phyloP scores from a whole-genome alignment of 2,888 invertebrate species.

The Scrobipalpa costella region DNA sequence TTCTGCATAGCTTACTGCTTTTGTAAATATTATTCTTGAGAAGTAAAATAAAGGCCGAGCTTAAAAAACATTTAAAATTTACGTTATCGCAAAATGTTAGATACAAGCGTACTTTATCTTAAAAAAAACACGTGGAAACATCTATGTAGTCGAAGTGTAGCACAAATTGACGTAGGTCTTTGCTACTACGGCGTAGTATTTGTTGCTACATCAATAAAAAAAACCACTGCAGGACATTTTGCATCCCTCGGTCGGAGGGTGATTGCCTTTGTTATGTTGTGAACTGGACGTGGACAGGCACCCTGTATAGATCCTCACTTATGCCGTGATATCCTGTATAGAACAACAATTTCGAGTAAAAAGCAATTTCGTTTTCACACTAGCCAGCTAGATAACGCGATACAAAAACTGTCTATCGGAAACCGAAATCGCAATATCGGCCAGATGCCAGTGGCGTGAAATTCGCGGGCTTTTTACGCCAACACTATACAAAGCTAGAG shows the following conservation, averaged over 20 bases:
- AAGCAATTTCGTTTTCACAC: conserved; percentile 31
- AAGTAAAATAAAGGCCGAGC: too few species aligned
- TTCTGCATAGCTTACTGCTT: not conserved
- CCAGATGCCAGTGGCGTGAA: conserved; percentile 35
- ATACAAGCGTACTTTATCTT: too few species aligned
- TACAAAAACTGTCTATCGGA: conserved; percentile 41
- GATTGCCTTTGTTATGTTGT: too few species aligned
- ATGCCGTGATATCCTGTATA: not conserved
- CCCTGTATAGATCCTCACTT: not conserved
- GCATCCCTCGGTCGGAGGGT: too few species aligned
- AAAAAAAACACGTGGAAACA: too few species aligned
- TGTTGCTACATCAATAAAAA: too few species aligned
- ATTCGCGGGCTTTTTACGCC: conserved; percentile 37
- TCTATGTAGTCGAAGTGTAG: not conserved
- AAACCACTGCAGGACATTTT: too few species aligned
- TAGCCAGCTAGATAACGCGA: conserved; percentile 30
- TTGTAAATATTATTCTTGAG: too few species aligned
- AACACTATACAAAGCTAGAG: conserved; percentile 4
- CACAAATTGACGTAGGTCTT: not conserved
- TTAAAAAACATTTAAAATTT: too few species aligned
- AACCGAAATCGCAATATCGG: conserved; percentile 46
- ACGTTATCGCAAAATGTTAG: too few species aligned
- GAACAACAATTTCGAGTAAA: conserved; percentile 22
- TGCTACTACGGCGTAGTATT: not conserved
- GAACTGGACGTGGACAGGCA: too few species aligned